Evolutionary conservation across 2,113 vertebrate species (phyloP).

Genomic region (Cryptotis parvus): DNA sequence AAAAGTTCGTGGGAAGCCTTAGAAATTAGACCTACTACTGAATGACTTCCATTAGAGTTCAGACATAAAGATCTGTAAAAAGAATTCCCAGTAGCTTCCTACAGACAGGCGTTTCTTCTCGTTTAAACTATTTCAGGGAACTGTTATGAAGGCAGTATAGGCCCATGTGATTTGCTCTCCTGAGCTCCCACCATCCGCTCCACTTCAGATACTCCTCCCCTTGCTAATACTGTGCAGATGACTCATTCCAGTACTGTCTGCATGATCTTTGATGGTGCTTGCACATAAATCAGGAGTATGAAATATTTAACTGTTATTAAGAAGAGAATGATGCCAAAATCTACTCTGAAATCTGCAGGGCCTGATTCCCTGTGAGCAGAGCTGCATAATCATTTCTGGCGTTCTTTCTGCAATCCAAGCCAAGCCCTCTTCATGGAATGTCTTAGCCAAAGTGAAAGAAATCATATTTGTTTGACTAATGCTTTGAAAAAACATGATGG

Average conservation of each 20-base stretch:
- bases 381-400: constrained; percentile 56
- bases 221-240: background rate
- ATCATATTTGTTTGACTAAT: constrained; percentile 73
- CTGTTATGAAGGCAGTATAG: background rate
- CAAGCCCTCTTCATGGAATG: constrained; percentile 69
- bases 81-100: background rate
- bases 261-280: constrained; percentile 13
- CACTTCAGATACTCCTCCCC: background rate
- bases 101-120: constrained; percentile 39
- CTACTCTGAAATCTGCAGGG: constrained; percentile 7
- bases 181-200: rapidly evolving
- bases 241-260: constrained; percentile 17
- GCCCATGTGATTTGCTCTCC: background rate
- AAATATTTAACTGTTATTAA: constrained; percentile 56
- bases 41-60: background rate
- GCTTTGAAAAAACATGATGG: constrained; percentile 53
- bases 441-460: constrained; percentile 68
- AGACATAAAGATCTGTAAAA: constrained; percentile 18
- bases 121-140: constrained; percentile 18
- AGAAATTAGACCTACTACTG: constrained; percentile 55
- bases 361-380: constrained; percentile 58
- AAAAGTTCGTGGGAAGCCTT: constrained; percentile 30
- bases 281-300: constrained; percentile 44
- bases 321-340: constrained; percentile 72
- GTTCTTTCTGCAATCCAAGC: constrained; percentile 42